phyloP scores from a whole-genome alignment of 2,797 vertebrate species.

The Myotis findleyi region DNA sequence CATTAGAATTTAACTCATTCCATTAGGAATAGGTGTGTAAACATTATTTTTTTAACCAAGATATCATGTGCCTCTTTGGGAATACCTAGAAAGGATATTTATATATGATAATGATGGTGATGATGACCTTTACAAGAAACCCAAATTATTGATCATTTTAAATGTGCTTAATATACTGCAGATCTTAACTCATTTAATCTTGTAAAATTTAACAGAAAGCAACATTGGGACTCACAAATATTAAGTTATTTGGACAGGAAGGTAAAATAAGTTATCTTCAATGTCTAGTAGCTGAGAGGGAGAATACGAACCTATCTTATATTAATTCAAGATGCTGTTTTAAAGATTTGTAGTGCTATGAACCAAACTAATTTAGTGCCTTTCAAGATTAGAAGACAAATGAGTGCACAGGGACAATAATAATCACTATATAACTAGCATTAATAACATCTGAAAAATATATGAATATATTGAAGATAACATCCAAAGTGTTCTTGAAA shows the following conservation, averaged over 20 bases:
- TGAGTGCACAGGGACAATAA: not conserved
- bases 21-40: not conserved
- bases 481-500: not conserved
- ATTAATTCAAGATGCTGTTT: not conserved
- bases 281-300: not conserved
- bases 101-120: not conserved
- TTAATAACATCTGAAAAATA: not conserved
- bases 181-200: not conserved
- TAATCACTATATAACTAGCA: not conserved
- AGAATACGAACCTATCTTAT: rapidly evolving
- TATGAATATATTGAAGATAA: not conserved
- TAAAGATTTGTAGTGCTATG: not conserved
- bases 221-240: not conserved
- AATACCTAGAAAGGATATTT: not conserved
- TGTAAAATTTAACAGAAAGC: not conserved
- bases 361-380: not conserved
- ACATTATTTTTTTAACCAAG: not conserved
- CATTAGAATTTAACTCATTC: conserved; percentile 29
- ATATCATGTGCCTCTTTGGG: not conserved
- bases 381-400: not conserved
- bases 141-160: not conserved
- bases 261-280: not conserved
- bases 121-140: not conserved
- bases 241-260: not conserved
- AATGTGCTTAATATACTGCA: not conserved